Percentiles rank a stretch among this genome's conserved stretches.
These are phyloP conservation scores for Cylloceria caligata DNA, from an alignment of 2,888 invertebrate genomes.

Conservation along the genomic window DNA sequence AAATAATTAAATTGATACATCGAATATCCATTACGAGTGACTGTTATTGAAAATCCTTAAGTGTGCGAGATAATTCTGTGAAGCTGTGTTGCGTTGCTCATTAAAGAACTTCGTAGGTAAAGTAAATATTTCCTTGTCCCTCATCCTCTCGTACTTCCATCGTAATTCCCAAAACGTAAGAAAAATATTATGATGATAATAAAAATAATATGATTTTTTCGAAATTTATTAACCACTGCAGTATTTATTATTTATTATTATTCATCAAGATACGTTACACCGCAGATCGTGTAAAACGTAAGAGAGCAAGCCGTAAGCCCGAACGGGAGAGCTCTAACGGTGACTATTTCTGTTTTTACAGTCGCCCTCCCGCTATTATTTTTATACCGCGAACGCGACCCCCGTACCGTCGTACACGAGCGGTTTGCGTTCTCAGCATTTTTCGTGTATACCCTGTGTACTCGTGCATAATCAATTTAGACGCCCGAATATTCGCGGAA, in stretches of 20 bases:
- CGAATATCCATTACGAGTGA: not conserved
- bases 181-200: not conserved
- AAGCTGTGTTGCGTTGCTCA: not conserved
- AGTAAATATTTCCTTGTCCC: not conserved
- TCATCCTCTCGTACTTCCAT: not conserved
- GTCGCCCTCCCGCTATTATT: conserved; percentile 75
- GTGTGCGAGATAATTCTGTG: not conserved
- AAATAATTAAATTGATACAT: not conserved
- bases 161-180: not conserved
- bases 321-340: conserved; percentile 15
- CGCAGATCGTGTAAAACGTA: conserved; percentile 47
- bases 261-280: conserved; percentile 39
- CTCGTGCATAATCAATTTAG: conserved; percentile 9
- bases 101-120: not conserved
- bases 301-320: conserved; percentile 9
- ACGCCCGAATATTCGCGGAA: not conserved
- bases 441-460: conserved; percentile 5
- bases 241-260: conserved; percentile 22
- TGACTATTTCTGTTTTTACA: conserved; percentile 77
- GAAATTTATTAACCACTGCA: not conserved
- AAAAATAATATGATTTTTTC: not conserved
- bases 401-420: conserved; percentile 31
- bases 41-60: not conserved
- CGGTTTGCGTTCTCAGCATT: conserved; percentile 27
- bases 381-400: conserved; percentile 55